A percentile compares a stretch with the other conserved stretches of the same genome.
Evolutionary conservation across 2,888 invertebrate genomes (phyloP).

Genomic region (Clitarchus hookeri): DNA sequence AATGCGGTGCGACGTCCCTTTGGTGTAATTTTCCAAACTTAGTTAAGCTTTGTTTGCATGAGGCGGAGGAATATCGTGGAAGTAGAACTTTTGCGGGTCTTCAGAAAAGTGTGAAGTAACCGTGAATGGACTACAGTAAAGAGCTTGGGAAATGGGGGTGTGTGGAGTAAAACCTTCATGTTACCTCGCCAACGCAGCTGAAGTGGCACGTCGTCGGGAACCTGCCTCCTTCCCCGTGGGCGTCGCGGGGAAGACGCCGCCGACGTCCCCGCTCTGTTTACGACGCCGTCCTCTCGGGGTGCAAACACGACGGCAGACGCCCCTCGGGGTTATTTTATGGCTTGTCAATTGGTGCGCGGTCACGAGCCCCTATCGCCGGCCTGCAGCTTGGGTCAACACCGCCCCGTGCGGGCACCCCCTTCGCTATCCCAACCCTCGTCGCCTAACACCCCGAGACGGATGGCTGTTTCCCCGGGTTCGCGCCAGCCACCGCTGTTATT

Average conservation of each 20-base stretch:
- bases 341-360: constrained; percentile 22
- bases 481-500: background rate
- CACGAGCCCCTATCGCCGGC: constrained; percentile 17
- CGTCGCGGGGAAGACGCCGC: background rate
- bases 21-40: too few relatives aligned
- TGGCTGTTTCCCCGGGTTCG: background rate
- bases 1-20: too few relatives aligned
- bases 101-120: too few relatives aligned
- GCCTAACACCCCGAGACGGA: background rate
- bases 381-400: constrained; percentile 21
- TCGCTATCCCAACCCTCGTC: background rate
- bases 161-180: too few relatives aligned
- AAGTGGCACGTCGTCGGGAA: background rate
- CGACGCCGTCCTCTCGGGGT: background rate
- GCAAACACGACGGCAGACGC: constrained; percentile 22
- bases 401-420: background rate
- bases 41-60: too few relatives aligned
- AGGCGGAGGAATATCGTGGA: too few relatives aligned
- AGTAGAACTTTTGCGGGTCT: too few relatives aligned
- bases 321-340: constrained; percentile 18
- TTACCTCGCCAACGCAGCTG: too few relatives aligned
- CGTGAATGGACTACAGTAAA: too few relatives aligned
- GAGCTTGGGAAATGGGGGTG: too few relatives aligned
- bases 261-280: background rate
- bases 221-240: background rate